A percentile compares a stretch with the other conserved stretches of the same genome.
These are phyloP conservation scores for Leptinotarsa rubiginosa DNA, from an alignment of 2,888 invertebrate species.

Conservation along the genomic window DNA sequence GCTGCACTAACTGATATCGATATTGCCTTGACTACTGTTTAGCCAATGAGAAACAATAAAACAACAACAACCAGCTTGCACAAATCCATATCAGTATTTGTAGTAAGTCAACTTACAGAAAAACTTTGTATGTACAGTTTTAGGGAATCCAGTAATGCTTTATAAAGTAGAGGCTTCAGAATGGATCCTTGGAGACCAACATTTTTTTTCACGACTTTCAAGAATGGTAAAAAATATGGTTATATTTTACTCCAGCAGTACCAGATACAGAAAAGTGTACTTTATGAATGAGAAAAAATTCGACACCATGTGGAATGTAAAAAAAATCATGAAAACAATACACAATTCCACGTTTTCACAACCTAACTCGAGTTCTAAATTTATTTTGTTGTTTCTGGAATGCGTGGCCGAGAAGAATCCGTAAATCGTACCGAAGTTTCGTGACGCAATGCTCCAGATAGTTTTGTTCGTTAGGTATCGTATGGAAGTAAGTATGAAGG, in stretches of 20 bases:
- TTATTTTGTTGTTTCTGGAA: constrained; percentile 14
- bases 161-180: too few species aligned
- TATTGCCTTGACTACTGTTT: too few species aligned
- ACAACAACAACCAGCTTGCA: too few species aligned
- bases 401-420: constrained; percentile 13
- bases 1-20: too few species aligned
- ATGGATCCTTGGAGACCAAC: too few species aligned
- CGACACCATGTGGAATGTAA: not conserved
- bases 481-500: not conserved
- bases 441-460: constrained; percentile 16
- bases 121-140: too few species aligned
- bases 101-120: too few species aligned
- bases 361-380: constrained; percentile 11
- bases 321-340: constrained; percentile 6
- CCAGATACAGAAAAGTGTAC: not conserved
- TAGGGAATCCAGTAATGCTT: too few species aligned
- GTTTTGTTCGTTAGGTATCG: not conserved
- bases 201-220: too few species aligned
- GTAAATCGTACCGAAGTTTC: not conserved
- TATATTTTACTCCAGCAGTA: not conserved
- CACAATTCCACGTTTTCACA: not conserved
- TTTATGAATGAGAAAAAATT: not conserved
- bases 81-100: too few species aligned
- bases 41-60: too few species aligned
- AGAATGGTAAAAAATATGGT: too few species aligned